Evolutionary conservation across 2,797 vertebrate genomes (phyloP), one percentile per base, ranked within the genome.

Genomic region (Gymnoscopelus braueri): DNA sequence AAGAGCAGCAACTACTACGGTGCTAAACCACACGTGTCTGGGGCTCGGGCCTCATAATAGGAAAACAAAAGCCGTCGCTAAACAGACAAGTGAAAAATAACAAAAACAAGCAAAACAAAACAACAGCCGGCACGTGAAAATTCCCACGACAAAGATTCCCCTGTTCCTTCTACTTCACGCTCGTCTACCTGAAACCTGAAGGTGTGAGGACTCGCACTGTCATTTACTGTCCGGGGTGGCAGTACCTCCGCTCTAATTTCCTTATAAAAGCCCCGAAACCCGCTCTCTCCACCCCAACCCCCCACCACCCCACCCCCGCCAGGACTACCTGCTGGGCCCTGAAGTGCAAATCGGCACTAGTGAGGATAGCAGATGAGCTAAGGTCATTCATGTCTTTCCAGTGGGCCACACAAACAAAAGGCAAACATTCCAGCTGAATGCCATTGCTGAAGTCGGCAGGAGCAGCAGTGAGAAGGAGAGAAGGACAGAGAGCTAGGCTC

Each of bases 391-490:
- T 90, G 93, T 92, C 92, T 93, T 93, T 84, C 80, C 86, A 85
- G 92, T 87, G 88, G 82, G 88, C 78, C 94, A 93, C 78, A 72
- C 74, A 84, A 89, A 93, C 91, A 96, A 97, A 95, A 93, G 95
- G 86, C 94, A 91, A 80, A 91, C 95, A 96, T 96, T 97, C 94
- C 95, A 92, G 89, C 89, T 92, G 94, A 95, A 97, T 96, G 94
- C 94, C 93, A 88, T 88, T 92, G 93, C 95, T 94, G 92, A 93
- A 94, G 88, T 90, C 87, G 80, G 32, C 39, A 6, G 90, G 91
- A 93, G 92, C 94, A 94, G 95, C 82, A 73, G 75, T 85, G 77
- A 83, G 69, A 88, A 65, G 84, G 84, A 87, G 91, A 93, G 93
- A 93, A 90, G 72, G 76, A 81, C 74, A 85, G 68, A 84, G 74